Evolutionary conservation across 2,797 vertebrate genomes (phyloP).

Genomic region (Platalea minor): DNA sequence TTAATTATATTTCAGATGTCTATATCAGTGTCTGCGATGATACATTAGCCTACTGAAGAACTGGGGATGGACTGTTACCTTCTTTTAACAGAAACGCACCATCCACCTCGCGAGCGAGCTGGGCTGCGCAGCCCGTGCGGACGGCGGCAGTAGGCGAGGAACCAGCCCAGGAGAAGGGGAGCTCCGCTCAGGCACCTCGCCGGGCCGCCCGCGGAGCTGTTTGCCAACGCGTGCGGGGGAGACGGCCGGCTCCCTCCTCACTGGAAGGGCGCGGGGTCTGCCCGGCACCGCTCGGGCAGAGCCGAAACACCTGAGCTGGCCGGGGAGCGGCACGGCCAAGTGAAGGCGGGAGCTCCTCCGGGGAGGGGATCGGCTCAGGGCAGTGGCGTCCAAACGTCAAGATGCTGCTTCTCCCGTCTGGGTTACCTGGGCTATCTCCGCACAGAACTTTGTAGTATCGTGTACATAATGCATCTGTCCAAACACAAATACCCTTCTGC

Average conservation of each 20-base stretch:
- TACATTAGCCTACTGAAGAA: background rate
- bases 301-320: background rate
- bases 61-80: background rate
- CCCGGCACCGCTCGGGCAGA: background rate
- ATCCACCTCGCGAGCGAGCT: background rate
- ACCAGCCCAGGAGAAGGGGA: rapidly evolving
- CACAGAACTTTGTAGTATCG: background rate
- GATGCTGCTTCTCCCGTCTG: rapidly evolving
- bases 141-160: rapidly evolving
- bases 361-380: background rate
- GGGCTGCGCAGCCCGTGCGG: rapidly evolving
- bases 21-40: conserved; percentile 16
- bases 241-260: background rate
- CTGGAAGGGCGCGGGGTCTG: rapidly evolving
- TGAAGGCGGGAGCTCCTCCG: rapidly evolving
- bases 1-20: conserved; percentile 53
- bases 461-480: background rate
- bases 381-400: rapidly evolving
- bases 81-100: background rate
- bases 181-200: background rate
- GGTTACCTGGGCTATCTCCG: background rate
- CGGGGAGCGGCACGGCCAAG: background rate
- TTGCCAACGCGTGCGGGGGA: rapidly evolving
- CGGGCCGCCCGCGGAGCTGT: rapidly evolving
- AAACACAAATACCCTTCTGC: background rate